Evolutionary conservation across 1,140 invertebrate genomes (phyloP).

Genomic region (Ceratina calcarata): DNA sequence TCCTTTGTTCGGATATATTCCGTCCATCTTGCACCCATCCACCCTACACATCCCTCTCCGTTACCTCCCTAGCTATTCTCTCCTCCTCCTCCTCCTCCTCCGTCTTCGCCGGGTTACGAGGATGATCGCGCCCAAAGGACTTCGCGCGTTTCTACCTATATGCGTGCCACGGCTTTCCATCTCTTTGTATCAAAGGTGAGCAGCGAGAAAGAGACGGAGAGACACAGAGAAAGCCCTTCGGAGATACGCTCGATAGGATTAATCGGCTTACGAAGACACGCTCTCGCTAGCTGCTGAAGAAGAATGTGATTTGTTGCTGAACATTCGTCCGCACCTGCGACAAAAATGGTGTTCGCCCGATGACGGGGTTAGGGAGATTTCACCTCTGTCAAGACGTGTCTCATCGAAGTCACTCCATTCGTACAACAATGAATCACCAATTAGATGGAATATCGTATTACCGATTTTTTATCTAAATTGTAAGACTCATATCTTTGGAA

Average conservation of each 20-base stretch:
- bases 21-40: background rate
- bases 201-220: background rate
- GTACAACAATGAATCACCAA: too few relatives aligned
- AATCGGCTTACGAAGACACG: slow-evolving; percentile 63
- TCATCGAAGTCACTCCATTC: too few relatives aligned
- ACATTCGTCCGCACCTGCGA: slow-evolving; percentile 60
- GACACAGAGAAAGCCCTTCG: slow-evolving; percentile 21
- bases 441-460: too few relatives aligned
- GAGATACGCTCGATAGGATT: slow-evolving; percentile 65
- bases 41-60: background rate
- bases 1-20: slow-evolving; percentile 58
- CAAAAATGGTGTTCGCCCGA: slow-evolving; percentile 41
- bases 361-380: background rate
- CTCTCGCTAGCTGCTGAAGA: slow-evolving; percentile 30
- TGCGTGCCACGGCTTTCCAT: slow-evolving; percentile 56
- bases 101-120: slow-evolving; percentile 26
- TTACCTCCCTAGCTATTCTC: background rate
- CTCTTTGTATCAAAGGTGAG: background rate
- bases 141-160: slow-evolving; percentile 43
- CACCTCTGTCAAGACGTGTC: background rate
- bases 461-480: too few relatives aligned
- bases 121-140: slow-evolving; percentile 51
- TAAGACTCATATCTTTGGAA: too few relatives aligned
- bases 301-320: slow-evolving; percentile 61
- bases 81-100: slow-evolving; percentile 50